A percentile compares a stretch with the other conserved stretches of the same genome.
phyloP scores from a whole-genome alignment of 2,113 vertebrate species.

The Aegotheles bennettii region DNA sequence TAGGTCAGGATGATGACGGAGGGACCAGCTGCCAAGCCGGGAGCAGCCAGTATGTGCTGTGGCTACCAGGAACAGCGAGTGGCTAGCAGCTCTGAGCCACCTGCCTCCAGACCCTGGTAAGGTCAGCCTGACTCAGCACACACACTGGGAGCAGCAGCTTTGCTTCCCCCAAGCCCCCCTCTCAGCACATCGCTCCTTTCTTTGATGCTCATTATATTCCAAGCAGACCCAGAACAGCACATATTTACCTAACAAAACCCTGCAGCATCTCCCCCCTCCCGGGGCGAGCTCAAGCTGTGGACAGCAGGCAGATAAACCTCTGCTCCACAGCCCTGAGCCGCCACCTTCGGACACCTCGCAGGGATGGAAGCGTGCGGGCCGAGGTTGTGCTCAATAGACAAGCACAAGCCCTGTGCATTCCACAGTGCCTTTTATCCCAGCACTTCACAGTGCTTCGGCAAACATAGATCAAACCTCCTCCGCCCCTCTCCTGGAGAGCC shows the following conservation, averaged over 20 bases:
- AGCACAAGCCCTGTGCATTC: neutral
- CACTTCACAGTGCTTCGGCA: neutral
- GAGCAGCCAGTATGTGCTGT: neutral
- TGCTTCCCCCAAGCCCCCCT: neutral
- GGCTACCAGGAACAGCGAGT: neutral
- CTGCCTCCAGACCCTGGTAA: neutral
- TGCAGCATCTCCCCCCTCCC: neutral
- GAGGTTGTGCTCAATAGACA: neutral
- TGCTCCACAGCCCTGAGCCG: neutral
- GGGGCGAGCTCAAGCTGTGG: accelerated
- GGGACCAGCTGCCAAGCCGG: neutral
- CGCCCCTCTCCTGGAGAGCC: neutral
- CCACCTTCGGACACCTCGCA: neutral
- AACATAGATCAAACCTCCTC: neutral
- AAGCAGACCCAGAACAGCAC: neutral
- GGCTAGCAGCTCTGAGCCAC: neutral
- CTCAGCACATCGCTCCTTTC: neutral
- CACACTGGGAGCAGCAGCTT: accelerated
- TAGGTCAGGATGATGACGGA: neutral
- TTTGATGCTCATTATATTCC: accelerated
- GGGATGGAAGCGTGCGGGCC: neutral
- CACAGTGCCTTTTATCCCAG: neutral
- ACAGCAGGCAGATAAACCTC: neutral
- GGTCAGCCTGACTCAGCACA: neutral
- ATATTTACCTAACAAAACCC: accelerated